Evolutionary conservation across 2,888 invertebrate species (phyloP).

Genomic region (Harpalus rufipes): DNA sequence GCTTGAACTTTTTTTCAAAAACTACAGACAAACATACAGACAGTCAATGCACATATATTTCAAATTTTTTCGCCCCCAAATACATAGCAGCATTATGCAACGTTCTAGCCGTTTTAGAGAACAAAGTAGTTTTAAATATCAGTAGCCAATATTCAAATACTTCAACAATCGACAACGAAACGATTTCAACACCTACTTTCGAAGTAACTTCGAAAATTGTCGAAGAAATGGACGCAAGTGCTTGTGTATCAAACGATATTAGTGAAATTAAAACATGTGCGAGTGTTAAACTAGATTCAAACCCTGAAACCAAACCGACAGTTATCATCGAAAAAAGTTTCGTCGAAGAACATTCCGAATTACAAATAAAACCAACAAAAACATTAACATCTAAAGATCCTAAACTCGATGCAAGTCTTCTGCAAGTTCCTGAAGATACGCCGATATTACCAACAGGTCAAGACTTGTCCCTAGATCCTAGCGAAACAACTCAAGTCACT

Average conservation of each 20-base stretch:
- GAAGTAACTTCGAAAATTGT: constrained; percentile 56
- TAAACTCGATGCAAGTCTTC: constrained; percentile 69
- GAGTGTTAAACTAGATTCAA: not conserved
- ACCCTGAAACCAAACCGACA: constrained; percentile 59
- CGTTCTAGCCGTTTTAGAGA: constrained; percentile 83
- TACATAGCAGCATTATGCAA: constrained; percentile 90
- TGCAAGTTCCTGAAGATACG: constrained; percentile 67
- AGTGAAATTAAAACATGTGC: constrained; percentile 61
- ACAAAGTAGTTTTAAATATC: constrained; percentile 83
- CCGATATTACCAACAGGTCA: constrained; percentile 65
- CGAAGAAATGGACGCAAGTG: constrained; percentile 28
- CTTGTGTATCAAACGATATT: constrained; percentile 58
- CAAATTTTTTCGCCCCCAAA: constrained; percentile 83
- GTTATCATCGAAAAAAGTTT: constrained; percentile 57
- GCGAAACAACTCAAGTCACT: constrained; percentile 58
- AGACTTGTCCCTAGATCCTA: constrained; percentile 63
- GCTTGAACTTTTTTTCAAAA: constrained; percentile 82
- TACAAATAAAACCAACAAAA: constrained; percentile 77
- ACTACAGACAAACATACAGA: constrained; percentile 78
- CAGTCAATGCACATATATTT: constrained; percentile 80
- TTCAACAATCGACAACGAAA: constrained; percentile 69
- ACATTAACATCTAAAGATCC: constrained; percentile 72
- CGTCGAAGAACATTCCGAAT: constrained; percentile 46
- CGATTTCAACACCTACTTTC: constrained; percentile 53
- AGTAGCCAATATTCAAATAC: constrained; percentile 76